A percentile compares a stretch with the other conserved stretches of the same genome.
Conservation (phyloP, 2,888 invertebrate species). For the Watsonalla cultraria region DNA sequence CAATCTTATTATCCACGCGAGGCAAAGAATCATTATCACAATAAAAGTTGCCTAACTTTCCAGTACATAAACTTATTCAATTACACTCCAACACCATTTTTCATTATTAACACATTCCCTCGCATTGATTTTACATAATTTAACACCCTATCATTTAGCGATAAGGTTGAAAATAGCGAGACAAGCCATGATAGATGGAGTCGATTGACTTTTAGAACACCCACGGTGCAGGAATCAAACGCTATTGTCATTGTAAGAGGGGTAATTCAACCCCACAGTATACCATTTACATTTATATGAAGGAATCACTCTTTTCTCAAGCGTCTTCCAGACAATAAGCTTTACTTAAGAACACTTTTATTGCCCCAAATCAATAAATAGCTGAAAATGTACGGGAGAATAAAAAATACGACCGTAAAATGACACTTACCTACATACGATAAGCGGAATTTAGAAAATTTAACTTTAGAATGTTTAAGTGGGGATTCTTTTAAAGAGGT, state of each 20-base stretch:
- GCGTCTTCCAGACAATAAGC: not conserved
- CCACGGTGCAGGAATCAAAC: conserved; percentile 43
- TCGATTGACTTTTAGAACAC: conserved; percentile 27
- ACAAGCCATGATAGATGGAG: conserved; percentile 22
- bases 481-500: too few relatives aligned
- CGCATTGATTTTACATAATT: conserved; percentile 11
- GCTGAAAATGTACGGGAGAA: too few relatives aligned
- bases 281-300: conserved; percentile 63
- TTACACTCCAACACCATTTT: conserved; percentile 23
- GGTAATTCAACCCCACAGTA: conserved; percentile 41
- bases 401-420: too few relatives aligned
- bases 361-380: not conserved
- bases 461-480: too few relatives aligned
- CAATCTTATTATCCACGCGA: not conserved
- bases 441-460: too few relatives aligned
- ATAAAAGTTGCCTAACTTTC: not conserved
- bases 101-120: conserved; percentile 35
- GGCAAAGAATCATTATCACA: not conserved
- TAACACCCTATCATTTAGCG: conserved; percentile 20
- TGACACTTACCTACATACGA: too few relatives aligned
- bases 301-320: conserved; percentile 29
- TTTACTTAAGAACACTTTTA: not conserved
- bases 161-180: conserved; percentile 18
- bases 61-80: conserved; percentile 20
- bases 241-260: conserved; percentile 44